phyloP scores from a whole-genome alignment of 2,113 vertebrate genomes.

The Lates calcarifer region DNA sequence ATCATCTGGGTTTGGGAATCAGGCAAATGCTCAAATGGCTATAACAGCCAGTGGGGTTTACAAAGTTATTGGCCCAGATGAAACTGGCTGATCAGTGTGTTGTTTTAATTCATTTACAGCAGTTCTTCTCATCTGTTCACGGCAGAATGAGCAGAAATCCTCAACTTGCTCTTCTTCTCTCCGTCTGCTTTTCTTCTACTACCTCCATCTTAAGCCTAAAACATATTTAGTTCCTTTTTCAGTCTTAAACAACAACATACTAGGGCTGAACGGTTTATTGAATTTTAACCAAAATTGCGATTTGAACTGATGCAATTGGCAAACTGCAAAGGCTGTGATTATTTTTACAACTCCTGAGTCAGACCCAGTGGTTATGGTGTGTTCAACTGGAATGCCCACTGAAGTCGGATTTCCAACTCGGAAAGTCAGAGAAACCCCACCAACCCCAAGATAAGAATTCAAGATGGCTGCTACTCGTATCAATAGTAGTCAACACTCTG shows the following conservation, averaged over 20 bases:
- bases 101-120: background rate
- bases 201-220: background rate
- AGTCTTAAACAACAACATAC: background rate
- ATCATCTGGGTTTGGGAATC: background rate
- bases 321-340: no score
- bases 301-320: no score
- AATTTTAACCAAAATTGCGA: no score
- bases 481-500: no score
- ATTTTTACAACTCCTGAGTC: no score
- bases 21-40: background rate
- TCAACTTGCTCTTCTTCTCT: background rate
- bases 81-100: background rate
- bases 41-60: background rate
- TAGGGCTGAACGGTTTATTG: no score
- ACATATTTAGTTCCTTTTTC: background rate
- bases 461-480: no score
- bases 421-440: no score
- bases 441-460: no score
- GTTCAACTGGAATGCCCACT: no score
- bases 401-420: no score
- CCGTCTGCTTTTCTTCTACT: background rate
- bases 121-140: constrained; percentile 11
- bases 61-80: background rate
- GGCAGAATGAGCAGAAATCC: background rate
- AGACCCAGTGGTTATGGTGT: no score